Percentiles rank a stretch among this genome's conserved stretches.
Evolutionary conservation across 2,113 vertebrate species (phyloP).

Genomic region (Phodopus roborovskii): DNA sequence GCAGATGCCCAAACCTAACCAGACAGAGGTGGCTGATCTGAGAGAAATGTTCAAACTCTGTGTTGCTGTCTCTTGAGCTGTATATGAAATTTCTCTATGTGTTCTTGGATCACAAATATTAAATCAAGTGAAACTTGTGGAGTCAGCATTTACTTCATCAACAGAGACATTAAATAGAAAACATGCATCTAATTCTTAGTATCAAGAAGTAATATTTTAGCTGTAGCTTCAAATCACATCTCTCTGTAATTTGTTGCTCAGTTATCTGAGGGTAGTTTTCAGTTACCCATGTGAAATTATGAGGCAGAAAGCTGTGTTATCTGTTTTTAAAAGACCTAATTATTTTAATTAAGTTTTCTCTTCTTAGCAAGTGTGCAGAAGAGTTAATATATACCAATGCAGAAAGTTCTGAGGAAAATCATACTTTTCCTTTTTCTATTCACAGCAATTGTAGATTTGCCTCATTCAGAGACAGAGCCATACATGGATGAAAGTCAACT

Average conservation of each 20-base stretch:
- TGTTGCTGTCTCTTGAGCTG: not conserved
- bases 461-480: not conserved
- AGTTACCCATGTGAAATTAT: not conserved
- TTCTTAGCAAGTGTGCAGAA: not conserved
- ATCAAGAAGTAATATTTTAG: not conserved
- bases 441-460: not conserved
- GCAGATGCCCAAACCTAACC: not conserved
- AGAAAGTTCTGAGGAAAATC: conserved; percentile 16
- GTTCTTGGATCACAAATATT: not conserved
- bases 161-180: not conserved
- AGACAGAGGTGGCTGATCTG: not conserved
- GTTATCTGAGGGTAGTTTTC: not conserved
- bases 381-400: conserved; percentile 11
- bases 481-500: conserved; percentile 10
- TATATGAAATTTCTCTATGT: not conserved
- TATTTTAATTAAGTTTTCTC: conserved; percentile 59
- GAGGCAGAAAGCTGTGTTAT: not conserved
- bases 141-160: not conserved
- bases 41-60: not conserved
- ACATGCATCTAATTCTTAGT: not conserved
- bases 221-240: not conserved
- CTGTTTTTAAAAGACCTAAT: not conserved
- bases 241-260: not conserved
- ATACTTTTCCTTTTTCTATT: conserved; percentile 45
- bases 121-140: not conserved